Evolutionary conservation across 2,797 vertebrate species (phyloP).

Genomic region (Takifugu ocellatus): DNA sequence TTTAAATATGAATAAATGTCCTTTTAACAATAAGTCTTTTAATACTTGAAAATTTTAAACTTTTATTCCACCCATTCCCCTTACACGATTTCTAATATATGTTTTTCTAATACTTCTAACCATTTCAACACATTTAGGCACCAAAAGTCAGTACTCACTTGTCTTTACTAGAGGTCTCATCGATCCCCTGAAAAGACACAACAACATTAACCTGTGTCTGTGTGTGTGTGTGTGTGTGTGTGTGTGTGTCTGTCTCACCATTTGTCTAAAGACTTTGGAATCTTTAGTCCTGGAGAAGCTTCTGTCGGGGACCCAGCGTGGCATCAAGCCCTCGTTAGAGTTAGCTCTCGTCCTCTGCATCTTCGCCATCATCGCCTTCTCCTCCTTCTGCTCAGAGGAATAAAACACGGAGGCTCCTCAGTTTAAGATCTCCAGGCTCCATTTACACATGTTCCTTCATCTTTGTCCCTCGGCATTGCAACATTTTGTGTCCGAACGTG

Average conservation of each 20-base stretch:
- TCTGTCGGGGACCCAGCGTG: conserved; percentile 91
- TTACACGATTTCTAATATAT: too few relatives aligned
- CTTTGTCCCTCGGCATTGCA: too few relatives aligned
- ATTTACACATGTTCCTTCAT: conserved; percentile 2
- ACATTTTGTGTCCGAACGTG: background rate
- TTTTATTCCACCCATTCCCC: too few relatives aligned
- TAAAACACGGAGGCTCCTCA: too few relatives aligned
- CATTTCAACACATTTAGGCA: background rate
- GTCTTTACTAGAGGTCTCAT: conserved; percentile 91
- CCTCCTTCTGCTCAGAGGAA: conserved; percentile 83
- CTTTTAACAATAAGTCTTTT: too few relatives aligned
- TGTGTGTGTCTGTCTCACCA: conserved; percentile 79
- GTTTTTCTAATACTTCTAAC: too few relatives aligned
- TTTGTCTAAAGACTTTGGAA: conserved; percentile 95
- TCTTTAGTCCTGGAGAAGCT: conserved; percentile 91
- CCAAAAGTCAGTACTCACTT: conserved; percentile 78
- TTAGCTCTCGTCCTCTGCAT: conserved; percentile 88
- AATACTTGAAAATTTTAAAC: too few relatives aligned
- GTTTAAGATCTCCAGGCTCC: conserved; percentile 36
- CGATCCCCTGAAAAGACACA: conserved; percentile 82
- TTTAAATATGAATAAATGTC: too few relatives aligned
- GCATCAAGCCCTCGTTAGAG: conserved; percentile 87
- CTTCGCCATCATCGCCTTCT: conserved; percentile 94
- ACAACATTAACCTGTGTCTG: background rate
- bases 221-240: background rate